phyloP scores from a whole-genome alignment of 2,888 invertebrate species.

The Matsumyia berberina region DNA sequence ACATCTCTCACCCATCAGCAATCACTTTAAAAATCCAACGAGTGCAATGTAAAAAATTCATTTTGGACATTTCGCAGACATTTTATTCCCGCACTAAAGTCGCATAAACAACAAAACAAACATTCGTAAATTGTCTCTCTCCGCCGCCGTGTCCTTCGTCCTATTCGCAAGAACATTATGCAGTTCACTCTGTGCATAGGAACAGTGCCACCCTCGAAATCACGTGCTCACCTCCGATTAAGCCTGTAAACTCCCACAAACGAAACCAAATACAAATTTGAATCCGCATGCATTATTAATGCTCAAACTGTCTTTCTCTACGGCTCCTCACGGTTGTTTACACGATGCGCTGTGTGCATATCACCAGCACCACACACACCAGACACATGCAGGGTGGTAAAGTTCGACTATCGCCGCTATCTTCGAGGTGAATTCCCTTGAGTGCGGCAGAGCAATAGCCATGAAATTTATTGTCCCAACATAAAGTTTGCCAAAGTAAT shows the following conservation, averaged over 20 bases:
- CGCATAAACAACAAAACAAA: slow-evolving; percentile 38
- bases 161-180: slow-evolving; percentile 17
- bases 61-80: slow-evolving; percentile 41
- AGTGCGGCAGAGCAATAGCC: slow-evolving; percentile 54
- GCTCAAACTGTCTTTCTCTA: slow-evolving; percentile 60
- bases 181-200: slow-evolving; percentile 24
- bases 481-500: slow-evolving; percentile 72
- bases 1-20: background rate
- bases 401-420: slow-evolving; percentile 55
- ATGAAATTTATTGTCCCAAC: slow-evolving; percentile 74
- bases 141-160: background rate
- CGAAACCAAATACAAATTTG: slow-evolving; percentile 74
- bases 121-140: slow-evolving; percentile 25
- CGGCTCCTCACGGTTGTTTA: slow-evolving; percentile 49
- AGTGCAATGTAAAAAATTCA: slow-evolving; percentile 47
- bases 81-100: slow-evolving; percentile 30
- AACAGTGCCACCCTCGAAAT: slow-evolving; percentile 38
- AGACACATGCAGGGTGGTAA: slow-evolving; percentile 28
- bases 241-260: slow-evolving; percentile 71
- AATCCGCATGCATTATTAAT: slow-evolving; percentile 73
- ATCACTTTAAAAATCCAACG: slow-evolving; percentile 20
- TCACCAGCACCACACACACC: slow-evolving; percentile 24
- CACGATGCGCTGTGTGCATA: slow-evolving; percentile 57
- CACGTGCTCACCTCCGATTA: slow-evolving; percentile 69
- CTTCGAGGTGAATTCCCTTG: slow-evolving; percentile 61